Conservation (phyloP, 2,888 invertebrate species). For the Thereva unica region DNA sequence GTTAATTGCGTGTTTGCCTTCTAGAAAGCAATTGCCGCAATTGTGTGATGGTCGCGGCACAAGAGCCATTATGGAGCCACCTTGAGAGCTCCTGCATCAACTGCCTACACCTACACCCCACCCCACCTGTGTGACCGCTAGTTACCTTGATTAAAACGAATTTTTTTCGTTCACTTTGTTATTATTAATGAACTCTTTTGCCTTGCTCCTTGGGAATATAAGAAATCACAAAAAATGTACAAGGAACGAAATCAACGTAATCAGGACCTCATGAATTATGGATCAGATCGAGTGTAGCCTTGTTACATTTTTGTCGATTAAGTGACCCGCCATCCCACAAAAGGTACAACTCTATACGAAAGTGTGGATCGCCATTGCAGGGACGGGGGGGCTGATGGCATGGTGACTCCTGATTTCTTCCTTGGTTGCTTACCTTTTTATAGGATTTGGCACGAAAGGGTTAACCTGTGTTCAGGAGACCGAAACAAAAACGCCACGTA, state of each 20-base stretch:
- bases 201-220: background rate
- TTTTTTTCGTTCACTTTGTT: slow-evolving; percentile 17
- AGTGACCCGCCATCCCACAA: background rate
- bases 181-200: background rate
- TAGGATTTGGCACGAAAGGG: no score
- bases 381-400: no score
- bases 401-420: no score
- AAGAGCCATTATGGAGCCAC: background rate
- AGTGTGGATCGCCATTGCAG: no score
- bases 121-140: background rate
- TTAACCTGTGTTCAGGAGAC: no score
- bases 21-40: slow-evolving; percentile 26
- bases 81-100: background rate
- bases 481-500: no score
- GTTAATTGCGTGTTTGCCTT: slow-evolving; percentile 32
- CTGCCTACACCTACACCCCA: no score
- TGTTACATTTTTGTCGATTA: slow-evolving; percentile 7
- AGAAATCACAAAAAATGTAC: background rate
- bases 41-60: background rate
- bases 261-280: slow-evolving; percentile 25
- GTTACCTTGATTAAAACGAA: slow-evolving; percentile 19
- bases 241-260: background rate
- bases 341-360: no score
- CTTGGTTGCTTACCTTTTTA: no score
- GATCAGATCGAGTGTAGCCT: slow-evolving; percentile 21